phyloP scores from a whole-genome alignment of 2,797 vertebrate genomes.

The Argentina silus region DNA sequence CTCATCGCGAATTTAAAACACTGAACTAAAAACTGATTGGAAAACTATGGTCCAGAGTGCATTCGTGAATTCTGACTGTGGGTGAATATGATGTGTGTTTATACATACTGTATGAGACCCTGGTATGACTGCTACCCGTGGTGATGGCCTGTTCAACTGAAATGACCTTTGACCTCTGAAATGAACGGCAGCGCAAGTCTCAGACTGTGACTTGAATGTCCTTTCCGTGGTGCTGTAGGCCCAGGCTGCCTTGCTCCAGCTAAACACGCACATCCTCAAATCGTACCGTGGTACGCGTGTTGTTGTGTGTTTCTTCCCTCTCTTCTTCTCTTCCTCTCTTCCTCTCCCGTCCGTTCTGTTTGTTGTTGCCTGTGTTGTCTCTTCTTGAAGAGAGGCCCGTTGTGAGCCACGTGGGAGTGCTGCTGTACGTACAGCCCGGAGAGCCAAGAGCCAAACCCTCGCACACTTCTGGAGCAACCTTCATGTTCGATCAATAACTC shows the following conservation, averaged over 20 bases:
- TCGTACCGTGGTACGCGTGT: slow-evolving; percentile 7
- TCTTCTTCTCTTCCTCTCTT: slow-evolving; percentile 48
- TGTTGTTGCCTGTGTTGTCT: slow-evolving; percentile 66
- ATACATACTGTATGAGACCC: too few species aligned
- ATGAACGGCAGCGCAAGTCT: too few species aligned
- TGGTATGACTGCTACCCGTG: too few species aligned
- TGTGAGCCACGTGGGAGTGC: slow-evolving; percentile 52
- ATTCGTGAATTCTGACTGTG: too few species aligned
- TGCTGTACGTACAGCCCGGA: slow-evolving; percentile 30
- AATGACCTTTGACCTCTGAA: not conserved
- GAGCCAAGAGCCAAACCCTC: slow-evolving; percentile 60
- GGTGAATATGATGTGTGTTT: too few species aligned
- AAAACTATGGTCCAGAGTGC: too few species aligned
- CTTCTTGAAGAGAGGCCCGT: slow-evolving; percentile 63
- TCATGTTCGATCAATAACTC: slow-evolving; percentile 76
- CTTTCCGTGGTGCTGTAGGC: not conserved
- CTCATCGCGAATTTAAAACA: not conserved
- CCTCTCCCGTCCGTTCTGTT: slow-evolving; percentile 44
- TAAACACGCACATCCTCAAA: slow-evolving; percentile 39
- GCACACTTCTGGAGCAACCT: slow-evolving; percentile 72
- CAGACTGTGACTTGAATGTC: not conserved
- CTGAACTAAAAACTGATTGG: not conserved
- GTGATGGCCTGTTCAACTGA: too few species aligned
- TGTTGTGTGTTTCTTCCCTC: slow-evolving; percentile 32
- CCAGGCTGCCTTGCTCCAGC: slow-evolving; percentile 23